Percentiles rank a stretch among this genome's conserved stretches.
These are phyloP conservation scores for Salvelinus sp. DNA, from an alignment of 2,113 vertebrate genomes.

Conservation along the genomic window DNA sequence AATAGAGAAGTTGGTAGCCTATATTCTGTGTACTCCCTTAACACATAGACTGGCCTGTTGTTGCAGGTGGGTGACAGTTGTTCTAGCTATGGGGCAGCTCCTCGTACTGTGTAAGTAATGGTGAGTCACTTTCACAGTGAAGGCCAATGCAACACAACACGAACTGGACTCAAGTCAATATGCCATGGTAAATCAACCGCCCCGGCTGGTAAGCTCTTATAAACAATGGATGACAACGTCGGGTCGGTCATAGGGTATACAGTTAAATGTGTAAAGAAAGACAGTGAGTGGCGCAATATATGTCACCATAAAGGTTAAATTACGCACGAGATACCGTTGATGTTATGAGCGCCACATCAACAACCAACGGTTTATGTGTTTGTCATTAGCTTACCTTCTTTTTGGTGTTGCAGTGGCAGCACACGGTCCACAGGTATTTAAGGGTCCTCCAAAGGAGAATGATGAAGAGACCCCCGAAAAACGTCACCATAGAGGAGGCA, in stretches of 20 bases:
- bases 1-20: not conserved
- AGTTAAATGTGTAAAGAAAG: not conserved
- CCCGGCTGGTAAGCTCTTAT: not conserved
- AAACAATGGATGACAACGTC: not conserved
- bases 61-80: conserved; percentile 16
- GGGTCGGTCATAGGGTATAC: not conserved
- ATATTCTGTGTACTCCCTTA: not conserved
- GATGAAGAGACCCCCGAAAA: conserved; percentile 99
- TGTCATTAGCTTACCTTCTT: conserved; percentile 80
- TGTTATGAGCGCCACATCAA: not conserved
- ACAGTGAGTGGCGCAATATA: not conserved
- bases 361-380: not conserved
- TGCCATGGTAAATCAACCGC: not conserved
- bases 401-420: conserved; percentile 98
- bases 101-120: not conserved
- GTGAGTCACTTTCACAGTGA: conserved; percentile 6
- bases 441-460: conserved; percentile 98
- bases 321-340: not conserved
- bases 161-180: conserved; percentile 12
- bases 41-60: conserved; percentile 1
- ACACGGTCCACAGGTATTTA: conserved; percentile 98
- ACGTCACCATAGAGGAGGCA: conserved; percentile 99
- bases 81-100: not conserved
- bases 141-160: conserved; percentile 14
- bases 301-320: not conserved